phyloP scores from a whole-genome alignment of 2,797 vertebrate genomes.

The Pseudochromis fuscus region DNA sequence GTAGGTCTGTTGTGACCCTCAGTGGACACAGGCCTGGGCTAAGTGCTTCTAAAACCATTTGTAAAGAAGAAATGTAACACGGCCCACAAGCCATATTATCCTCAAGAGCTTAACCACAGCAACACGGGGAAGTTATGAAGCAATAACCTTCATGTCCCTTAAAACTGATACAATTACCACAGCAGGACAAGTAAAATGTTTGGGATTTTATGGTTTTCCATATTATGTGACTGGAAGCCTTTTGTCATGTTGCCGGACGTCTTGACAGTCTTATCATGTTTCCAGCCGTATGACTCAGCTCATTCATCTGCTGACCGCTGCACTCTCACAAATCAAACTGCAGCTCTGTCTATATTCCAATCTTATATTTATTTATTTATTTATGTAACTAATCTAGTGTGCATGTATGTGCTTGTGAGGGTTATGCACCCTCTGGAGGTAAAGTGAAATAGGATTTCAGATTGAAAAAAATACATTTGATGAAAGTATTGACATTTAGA shows the following conservation, averaged over 20 bases:
- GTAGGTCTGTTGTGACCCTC: conserved; percentile 20
- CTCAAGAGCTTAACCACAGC: conserved; percentile 9
- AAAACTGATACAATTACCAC: background rate
- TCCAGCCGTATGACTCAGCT: conserved; percentile 17
- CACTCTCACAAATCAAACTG: conserved; percentile 38
- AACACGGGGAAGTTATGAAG: background rate
- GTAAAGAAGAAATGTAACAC: conserved; percentile 9
- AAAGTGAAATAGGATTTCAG: conserved; percentile 17
- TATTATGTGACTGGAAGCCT: background rate
- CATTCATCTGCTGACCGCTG: conserved; percentile 26
- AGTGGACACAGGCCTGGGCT: background rate
- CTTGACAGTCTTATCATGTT: conserved; percentile 28
- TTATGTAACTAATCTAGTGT: background rate
- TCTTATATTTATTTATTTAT: conserved; percentile 17
- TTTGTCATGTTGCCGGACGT: background rate
- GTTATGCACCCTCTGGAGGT: conserved; percentile 5
- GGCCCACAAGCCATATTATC: background rate
- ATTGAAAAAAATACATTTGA: conserved; percentile 22
- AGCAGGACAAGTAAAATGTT: background rate
- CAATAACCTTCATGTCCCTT: background rate
- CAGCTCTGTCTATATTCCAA: conserved; percentile 14
- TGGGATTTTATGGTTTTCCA: background rate
- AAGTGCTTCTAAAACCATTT: conserved; percentile 37
- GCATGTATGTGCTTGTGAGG: background rate
- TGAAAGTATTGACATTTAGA: conserved; percentile 17